These are phyloP conservation scores for Sceloporus undulatus DNA, from an alignment of 2,113 vertebrate species.

Conservation along the genomic window DNA sequence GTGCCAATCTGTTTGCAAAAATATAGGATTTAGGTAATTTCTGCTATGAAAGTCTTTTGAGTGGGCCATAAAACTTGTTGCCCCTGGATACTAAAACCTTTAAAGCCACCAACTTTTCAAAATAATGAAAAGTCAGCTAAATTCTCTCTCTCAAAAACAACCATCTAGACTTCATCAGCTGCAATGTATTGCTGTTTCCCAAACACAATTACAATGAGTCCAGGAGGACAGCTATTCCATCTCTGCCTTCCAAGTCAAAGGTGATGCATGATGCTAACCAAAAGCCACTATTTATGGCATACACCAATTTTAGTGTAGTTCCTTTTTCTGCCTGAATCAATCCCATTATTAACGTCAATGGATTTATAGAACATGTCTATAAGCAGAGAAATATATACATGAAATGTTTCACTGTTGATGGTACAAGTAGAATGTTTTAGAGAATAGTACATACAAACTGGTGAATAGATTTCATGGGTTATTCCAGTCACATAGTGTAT, in stretches of 20 bases:
- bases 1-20: background rate
- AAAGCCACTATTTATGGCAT: fast-evolving
- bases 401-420: fast-evolving
- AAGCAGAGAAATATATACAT: background rate
- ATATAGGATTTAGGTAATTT: constrained; percentile 29
- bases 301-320: fast-evolving
- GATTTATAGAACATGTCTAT: background rate
- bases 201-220: background rate
- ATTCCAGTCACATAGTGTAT: constrained; percentile 49
- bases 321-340: fast-evolving
- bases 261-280: background rate
- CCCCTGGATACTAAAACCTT: constrained; percentile 1
- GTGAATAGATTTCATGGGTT: background rate
- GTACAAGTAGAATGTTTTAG: background rate
- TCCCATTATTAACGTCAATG: background rate
- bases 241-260: background rate
- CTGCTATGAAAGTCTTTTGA: constrained; percentile 25
- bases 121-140: constrained; percentile 1
- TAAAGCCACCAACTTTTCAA: background rate
- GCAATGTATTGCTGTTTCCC: background rate
- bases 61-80: constrained; percentile 23
- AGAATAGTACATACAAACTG: constrained; percentile 11
- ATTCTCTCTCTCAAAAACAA: background rate
- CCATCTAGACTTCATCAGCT: constrained; percentile 34
- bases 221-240: background rate